Conservation (phyloP, 92 coral and sea anemone genomes). For the Hydrozoanthus gracilis region DNA sequence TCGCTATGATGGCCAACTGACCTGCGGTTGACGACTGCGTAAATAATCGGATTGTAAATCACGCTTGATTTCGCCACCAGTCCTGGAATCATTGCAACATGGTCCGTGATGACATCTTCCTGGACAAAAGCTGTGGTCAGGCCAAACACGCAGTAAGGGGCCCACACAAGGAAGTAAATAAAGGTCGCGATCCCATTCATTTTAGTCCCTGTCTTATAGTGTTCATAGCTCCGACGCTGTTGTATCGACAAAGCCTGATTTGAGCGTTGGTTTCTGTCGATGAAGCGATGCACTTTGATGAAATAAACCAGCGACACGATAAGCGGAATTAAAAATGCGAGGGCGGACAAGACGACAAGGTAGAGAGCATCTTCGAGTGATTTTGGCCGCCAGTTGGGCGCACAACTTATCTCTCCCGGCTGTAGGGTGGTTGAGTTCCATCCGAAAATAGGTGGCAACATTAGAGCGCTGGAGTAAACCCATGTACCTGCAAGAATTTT, state of each 20-base stretch:
- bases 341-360: slow-evolving; percentile 48
- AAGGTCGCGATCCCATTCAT: slow-evolving; percentile 52
- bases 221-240: slow-evolving; percentile 42
- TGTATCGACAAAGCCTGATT: slow-evolving; percentile 38
- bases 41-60: slow-evolving; percentile 70
- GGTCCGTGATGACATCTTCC: slow-evolving; percentile 35
- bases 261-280: slow-evolving; percentile 26
- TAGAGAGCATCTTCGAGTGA: slow-evolving; percentile 46
- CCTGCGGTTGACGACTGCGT: slow-evolving; percentile 71
- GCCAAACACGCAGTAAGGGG: slow-evolving; percentile 63
- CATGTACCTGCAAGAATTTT: slow-evolving; percentile 60
- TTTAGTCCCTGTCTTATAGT: slow-evolving; percentile 32
- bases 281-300: slow-evolving; percentile 50
- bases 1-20: not conserved
- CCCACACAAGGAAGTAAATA: slow-evolving; percentile 61
- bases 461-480: slow-evolving; percentile 57
- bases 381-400: slow-evolving; percentile 69
- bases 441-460: slow-evolving; percentile 73
- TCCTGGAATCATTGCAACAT: slow-evolving; percentile 48
- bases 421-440: slow-evolving; percentile 56
- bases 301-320: slow-evolving; percentile 44
- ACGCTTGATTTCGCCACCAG: slow-evolving; percentile 72
- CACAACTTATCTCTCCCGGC: slow-evolving; percentile 66
- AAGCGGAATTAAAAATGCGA: slow-evolving; percentile 66
- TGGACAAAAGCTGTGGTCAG: slow-evolving; percentile 55